Evolutionary conservation across 2,113 vertebrate genomes (phyloP).

Genomic region (Corythornis vintsioides): DNA sequence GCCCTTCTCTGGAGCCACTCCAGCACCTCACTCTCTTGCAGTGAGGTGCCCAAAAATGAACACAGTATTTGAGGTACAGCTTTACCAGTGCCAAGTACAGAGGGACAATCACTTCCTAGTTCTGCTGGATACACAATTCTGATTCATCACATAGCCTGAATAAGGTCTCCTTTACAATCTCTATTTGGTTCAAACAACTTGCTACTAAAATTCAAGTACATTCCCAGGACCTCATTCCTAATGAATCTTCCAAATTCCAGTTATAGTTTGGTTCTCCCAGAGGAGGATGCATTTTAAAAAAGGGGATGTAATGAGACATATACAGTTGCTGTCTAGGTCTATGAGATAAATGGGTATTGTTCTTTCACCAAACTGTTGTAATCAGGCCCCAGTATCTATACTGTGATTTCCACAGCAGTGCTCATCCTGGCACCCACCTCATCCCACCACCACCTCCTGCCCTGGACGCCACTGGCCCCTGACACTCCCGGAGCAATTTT

Average conservation of each 20-base stretch:
- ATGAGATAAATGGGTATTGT: neutral
- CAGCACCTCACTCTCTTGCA: neutral
- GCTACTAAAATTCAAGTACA: neutral
- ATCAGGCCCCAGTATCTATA: neutral
- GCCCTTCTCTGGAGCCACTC: neutral
- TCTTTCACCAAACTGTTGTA: neutral
- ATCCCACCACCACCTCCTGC: fast-evolving
- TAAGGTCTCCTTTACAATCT: neutral
- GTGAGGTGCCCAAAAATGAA: neutral
- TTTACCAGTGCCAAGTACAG: fast-evolving
- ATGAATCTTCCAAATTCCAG: neutral
- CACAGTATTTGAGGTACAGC: neutral
- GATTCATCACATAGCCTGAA: neutral
- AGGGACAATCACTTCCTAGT: neutral
- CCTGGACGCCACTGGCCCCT: neutral
- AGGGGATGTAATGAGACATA: neutral
- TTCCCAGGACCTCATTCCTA: neutral
- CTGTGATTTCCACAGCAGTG: neutral
- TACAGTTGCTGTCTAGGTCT: neutral
- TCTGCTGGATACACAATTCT: neutral
- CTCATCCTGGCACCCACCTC: neutral
- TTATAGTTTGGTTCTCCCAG: neutral
- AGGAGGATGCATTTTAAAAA: neutral
- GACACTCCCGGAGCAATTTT: neutral
- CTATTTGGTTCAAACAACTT: neutral